A percentile compares a stretch with the other conserved stretches of the same genome.
phyloP scores from a whole-genome alignment of 1,140 invertebrate species.

The Camponotus floridanus region DNA sequence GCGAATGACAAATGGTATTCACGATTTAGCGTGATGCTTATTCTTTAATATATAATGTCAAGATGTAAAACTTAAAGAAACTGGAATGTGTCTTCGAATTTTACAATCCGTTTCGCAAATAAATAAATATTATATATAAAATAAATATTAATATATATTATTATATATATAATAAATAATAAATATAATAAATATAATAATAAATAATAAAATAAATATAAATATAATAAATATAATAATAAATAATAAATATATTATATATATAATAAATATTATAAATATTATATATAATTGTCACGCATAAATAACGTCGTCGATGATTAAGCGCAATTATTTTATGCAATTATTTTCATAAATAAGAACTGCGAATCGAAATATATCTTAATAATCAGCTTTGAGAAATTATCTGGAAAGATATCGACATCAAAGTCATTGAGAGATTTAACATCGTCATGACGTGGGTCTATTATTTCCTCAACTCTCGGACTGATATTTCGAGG shows the following conservation, averaged over 20 bases:
- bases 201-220: too few relatives aligned
- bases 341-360: not conserved
- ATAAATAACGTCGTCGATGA: constrained; percentile 49
- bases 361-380: constrained; percentile 43
- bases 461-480: constrained; percentile 62
- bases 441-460: not conserved
- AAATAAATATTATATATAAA: too few relatives aligned
- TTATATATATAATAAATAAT: too few relatives aligned
- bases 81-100: not conserved
- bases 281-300: too few relatives aligned
- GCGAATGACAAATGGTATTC: constrained; percentile 64
- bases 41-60: constrained; percentile 12
- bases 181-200: too few relatives aligned
- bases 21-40: constrained; percentile 23
- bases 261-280: too few relatives aligned
- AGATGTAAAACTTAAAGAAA: not conserved
- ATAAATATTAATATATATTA: too few relatives aligned
- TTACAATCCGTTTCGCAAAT: constrained; percentile 7
- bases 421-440: not conserved
- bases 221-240: too few relatives aligned
- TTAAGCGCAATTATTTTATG: constrained; percentile 57
- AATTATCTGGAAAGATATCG: not conserved
- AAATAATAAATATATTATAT: too few relatives aligned
- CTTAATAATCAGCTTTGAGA: not conserved
- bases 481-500: constrained; percentile 38